A percentile compares a stretch with the other conserved stretches of the same genome.
phyloP scores from a whole-genome alignment of 1,140 invertebrate genomes.

The Dendroctonus valens region DNA sequence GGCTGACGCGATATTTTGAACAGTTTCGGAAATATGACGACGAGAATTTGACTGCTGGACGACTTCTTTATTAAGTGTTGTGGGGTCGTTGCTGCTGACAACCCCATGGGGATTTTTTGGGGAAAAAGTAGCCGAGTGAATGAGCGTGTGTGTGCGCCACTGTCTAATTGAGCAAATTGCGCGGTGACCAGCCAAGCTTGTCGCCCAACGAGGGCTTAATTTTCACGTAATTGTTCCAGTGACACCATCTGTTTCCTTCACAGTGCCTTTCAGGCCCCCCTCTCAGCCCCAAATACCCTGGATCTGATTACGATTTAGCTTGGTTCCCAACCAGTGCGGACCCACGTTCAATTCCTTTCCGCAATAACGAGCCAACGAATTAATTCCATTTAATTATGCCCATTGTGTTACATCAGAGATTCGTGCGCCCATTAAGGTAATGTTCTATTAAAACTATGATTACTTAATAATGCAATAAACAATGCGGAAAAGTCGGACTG shows the following conservation, averaged over 20 bases:
- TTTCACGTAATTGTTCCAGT: conserved; percentile 51
- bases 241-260: conserved; percentile 52
- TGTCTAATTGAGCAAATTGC: conserved; percentile 18
- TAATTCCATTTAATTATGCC: conserved; percentile 25
- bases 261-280: background rate
- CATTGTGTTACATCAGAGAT: conserved; percentile 28
- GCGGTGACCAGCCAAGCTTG: conserved; percentile 46
- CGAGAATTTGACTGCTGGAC: no score
- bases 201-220: conserved; percentile 49
- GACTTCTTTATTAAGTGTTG: no score
- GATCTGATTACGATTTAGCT: conserved; percentile 40
- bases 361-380: conserved; percentile 1
- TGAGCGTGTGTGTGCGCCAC: no score
- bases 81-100: no score
- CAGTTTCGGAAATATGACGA: no score
- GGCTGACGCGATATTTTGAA: no score
- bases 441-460: conserved; percentile 35
- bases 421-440: conserved; percentile 31
- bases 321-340: background rate
- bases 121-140: no score
- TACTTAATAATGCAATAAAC: conserved; percentile 32
- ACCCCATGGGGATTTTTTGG: no score
- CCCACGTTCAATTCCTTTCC: no score
- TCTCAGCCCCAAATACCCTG: background rate
- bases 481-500: conserved; percentile 33